phyloP scores from a whole-genome alignment of 2,888 invertebrate species.

The Prosopocoilus inquinatus region DNA sequence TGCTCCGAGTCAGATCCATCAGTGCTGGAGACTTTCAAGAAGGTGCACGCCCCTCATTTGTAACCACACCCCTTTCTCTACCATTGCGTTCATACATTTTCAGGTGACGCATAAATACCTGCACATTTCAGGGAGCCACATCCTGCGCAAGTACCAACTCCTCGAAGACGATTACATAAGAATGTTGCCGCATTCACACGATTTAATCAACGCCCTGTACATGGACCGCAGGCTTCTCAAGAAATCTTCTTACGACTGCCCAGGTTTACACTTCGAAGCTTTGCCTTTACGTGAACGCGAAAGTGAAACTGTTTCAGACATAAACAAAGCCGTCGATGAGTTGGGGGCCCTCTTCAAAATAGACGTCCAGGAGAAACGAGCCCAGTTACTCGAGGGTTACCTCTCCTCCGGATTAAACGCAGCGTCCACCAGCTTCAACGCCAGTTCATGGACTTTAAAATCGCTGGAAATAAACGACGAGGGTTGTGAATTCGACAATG shows the following conservation, averaged over 20 bases:
- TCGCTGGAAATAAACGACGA: too few species aligned
- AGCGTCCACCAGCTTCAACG: not conserved
- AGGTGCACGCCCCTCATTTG: slow-evolving; percentile 23
- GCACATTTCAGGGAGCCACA: slow-evolving; percentile 50
- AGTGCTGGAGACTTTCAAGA: slow-evolving; percentile 33
- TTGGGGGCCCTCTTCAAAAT: slow-evolving; percentile 49
- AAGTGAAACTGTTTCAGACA: too few species aligned
- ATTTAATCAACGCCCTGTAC: slow-evolving; percentile 52
- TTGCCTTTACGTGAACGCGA: too few species aligned
- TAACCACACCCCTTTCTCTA: slow-evolving; percentile 10
- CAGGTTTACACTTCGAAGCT: too few species aligned
- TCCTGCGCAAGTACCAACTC: slow-evolving; percentile 50
- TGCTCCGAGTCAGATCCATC: slow-evolving; percentile 23
- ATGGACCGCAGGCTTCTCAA: slow-evolving; percentile 51
- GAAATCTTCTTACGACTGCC: slow-evolving; percentile 34
- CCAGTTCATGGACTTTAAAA: too few species aligned
- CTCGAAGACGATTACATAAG: slow-evolving; percentile 49
- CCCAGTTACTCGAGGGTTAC: slow-evolving; percentile 48
- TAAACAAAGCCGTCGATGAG: slow-evolving; percentile 52
- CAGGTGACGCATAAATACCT: slow-evolving; percentile 53
- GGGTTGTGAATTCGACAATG: too few species aligned
- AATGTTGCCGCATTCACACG: slow-evolving; percentile 46
- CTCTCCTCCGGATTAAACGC: slow-evolving; percentile 29
- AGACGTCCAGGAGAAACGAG: slow-evolving; percentile 44
- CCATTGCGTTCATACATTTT: slow-evolving; percentile 20